Base-by-base conservation (phyloP, 2,888 invertebrate genomes). In the Conomelus anceps region DNA sequence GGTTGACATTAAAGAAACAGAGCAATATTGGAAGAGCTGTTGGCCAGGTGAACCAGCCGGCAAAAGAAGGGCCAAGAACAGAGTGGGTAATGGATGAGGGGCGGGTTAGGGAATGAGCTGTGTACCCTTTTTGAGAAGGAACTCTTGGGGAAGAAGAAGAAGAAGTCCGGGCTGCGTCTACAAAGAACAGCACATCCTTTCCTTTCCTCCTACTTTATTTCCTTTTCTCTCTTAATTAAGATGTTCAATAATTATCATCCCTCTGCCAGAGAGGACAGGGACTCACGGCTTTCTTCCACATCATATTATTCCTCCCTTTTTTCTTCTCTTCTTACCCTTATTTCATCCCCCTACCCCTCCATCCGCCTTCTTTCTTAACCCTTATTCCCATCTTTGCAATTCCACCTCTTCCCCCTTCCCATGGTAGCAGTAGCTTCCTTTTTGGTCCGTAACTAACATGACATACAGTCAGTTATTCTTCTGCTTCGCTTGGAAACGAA, bases 211-310 rank as follows among this genome's bases (percentile, higher is more conserved):
- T 88, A 23, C 84, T 88, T 86, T 41, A 85, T 29, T 86, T 86
- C 86, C 88, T 24, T 87, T 88, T 23, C 86, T 89, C 34, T 88
- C 88, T 89, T 90, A 89, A 89, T 90, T 90, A 89, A 88, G 89
- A 90, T 89, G 90, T 87, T 89, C 89, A 90, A 90, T 90, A 89
- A 89, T 90, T 90, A 89, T 89, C 88, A 84, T 63, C 85, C 86
- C 88, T 85, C 29, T 23, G 63, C 63, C 63, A 20, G 63, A 17
- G 63, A 63, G 13, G 63, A 20, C 63, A 20, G 63, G 34, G 63
- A 63, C 63, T n/a, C 7, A 63, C n/a, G 63, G 63, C 63, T 34
- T 17, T 63, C 63, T 63, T 63, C 11, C 63, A 63, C 63, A 63
- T 63, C 63, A 63, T 63, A 63, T 63, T 63, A 63, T 63, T 63